Base-by-base conservation (phyloP, 1,140 invertebrate genomes). In the Heliconius nattereri region DNA sequence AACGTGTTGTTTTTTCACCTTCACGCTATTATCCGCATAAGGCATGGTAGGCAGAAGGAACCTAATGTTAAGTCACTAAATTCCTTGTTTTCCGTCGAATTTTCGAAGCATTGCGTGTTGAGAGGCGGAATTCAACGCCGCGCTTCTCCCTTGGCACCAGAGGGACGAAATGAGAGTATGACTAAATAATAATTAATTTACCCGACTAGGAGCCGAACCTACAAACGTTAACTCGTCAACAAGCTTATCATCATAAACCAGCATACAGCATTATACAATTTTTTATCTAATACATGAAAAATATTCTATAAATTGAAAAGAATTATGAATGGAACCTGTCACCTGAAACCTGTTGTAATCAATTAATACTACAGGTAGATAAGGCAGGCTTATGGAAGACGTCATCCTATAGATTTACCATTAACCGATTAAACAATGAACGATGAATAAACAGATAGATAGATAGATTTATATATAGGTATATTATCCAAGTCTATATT, bases 341-440 rank as follows among this genome's bases (percentile, higher is more conserved):
- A 66, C 23, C 23, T n/a, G 23, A 66, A 66, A 66, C 60, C 60
- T 66, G n/a, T 16, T 66, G 3, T 66, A 26, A 66, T 26, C 6
- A 57, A 57, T 23, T 26, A 66, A 29, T 66, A 66, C 29, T 26
- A 11, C 3, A n/a, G n/a, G 45, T 16, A 66, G 23, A 66, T 29
- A 66, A 1, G 26, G 13, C 40, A 26, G n/a, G 72, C n/a, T 73
- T 49, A 73, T 45, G 7, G 37, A 49, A 73, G 11, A 66, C 23
- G 60, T 66, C 23, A 66, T 26, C 0, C 60, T 26, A 66, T 66
- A 66, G 60, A 66, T 66, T 66, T 66, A 1, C 23, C 60, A 66
- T 66, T 66, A 73, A 40, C 72, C 13, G 45, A 73, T 49, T 73
- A 49, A 26, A 49, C 37, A 73, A 49, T 73, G 26, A 73, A 73